Evolutionary conservation across 1,140 invertebrate genomes (phyloP).

Genomic region (Notospermus geniculatus): DNA sequence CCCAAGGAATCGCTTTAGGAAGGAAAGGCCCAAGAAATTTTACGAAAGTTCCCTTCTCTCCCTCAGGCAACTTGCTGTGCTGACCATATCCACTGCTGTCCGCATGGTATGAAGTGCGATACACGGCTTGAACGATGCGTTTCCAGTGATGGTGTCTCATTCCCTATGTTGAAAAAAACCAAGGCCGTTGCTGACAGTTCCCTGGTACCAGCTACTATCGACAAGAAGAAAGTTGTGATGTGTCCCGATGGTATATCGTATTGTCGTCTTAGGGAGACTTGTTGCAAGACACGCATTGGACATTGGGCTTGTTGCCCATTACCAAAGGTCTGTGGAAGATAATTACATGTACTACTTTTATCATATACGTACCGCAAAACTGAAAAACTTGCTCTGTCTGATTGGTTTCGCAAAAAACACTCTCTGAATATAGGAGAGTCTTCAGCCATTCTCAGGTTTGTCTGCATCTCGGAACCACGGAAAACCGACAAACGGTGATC

Average conservation of each 20-base stretch:
- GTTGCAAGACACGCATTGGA: not conserved
- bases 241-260: conserved; percentile 4
- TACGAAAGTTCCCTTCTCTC: not conserved
- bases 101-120: not conserved
- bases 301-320: conserved; percentile 5
- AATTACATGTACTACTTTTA: no score
- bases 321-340: no score
- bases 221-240: not conserved
- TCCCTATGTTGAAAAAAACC: not conserved
- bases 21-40: no score
- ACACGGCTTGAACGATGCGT: not conserved
- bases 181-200: not conserved
- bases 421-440: no score
- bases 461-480: no score
- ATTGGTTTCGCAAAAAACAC: no score
- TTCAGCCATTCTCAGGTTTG: no score
- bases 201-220: not conserved
- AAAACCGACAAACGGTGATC: no score
- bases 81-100: conserved; percentile 7
- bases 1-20: no score
- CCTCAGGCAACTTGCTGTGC: conserved; percentile 7
- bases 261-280: not conserved
- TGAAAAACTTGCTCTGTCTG: no score
- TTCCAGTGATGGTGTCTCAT: not conserved
- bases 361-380: no score